Percentiles rank a stretch among this genome's conserved stretches.
These are phyloP conservation scores for Ips typographus DNA, from an alignment of 1,140 invertebrate species.

Conservation along the genomic window DNA sequence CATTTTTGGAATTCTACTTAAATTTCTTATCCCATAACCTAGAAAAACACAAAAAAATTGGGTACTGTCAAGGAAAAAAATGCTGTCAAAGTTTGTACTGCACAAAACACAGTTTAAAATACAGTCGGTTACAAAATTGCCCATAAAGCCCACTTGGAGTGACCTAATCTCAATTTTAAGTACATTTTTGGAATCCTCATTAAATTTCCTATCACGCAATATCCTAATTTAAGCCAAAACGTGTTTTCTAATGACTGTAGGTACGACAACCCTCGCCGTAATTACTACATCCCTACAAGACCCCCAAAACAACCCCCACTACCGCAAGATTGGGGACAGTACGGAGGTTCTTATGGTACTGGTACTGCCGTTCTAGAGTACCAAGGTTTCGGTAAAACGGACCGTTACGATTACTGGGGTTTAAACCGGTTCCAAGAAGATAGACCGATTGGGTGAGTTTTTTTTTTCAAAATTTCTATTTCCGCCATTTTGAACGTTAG, in stretches of 20 bases:
- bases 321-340: constrained; percentile 46
- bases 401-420: constrained; percentile 49
- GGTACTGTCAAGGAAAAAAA: no score
- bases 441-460: not conserved
- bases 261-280: constrained; percentile 33
- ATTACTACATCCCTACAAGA: constrained; percentile 41
- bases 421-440: constrained; percentile 38
- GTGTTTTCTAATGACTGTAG: not conserved
- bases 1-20: no score
- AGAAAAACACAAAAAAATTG: no score
- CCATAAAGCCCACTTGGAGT: no score
- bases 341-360: constrained; percentile 49
- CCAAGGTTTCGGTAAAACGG: constrained; percentile 45
- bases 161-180: no score
- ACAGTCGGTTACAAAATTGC: no score
- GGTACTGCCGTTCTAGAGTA: constrained; percentile 42
- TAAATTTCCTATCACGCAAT: no score
- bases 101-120: no score
- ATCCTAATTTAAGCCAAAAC: no score
- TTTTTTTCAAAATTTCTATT: not conserved
- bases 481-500: not conserved
- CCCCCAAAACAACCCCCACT: constrained; percentile 23
- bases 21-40: no score
- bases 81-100: no score
- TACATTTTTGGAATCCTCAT: no score